Base-by-base conservation (phyloP, 2,113 vertebrate species). In the Ameiurus melas region DNA sequence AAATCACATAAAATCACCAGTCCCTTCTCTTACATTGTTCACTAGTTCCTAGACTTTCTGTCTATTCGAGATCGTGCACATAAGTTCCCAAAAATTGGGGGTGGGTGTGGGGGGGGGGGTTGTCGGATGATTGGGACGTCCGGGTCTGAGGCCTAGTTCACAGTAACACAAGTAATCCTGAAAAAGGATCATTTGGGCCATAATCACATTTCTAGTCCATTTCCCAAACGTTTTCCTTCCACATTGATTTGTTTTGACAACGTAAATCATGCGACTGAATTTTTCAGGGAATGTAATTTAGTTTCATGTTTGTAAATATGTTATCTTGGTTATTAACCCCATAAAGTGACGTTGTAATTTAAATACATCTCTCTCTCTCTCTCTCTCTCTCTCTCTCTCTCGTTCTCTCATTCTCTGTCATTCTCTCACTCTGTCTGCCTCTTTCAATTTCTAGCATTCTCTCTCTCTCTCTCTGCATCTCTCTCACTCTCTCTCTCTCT, bases 311-410 rank as follows among this genome's bases (percentile, higher is more conserved):
- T 70, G 64, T 3, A 66, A 66, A n/a, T n/a, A 66, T 66, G 12
- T 66, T 2, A n/a, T 4, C 39, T 64, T 8, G 3, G 25, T 25
- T n/a, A 14, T 68, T n/a, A 68, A 68, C 12, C 22, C 22, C 16
- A 47, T 57, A 14, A 57, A 57, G 55, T 57, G 55, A 57, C 6
- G 22, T 62, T 25, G 58, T 62, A 62, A 62, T 62, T 62, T 64
- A 27, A 64, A 60, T 27, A 13, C n/a, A 1, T 30, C 13, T 19
- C 89, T 90, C 91, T 92, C 92, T 92, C 64, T 25, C 87, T 87
- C 92, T 64, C 5, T 10, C 7, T 27, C 12, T n/a, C 25, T 68
- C 12, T n/a, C n/a, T n/a, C n/a, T n/a, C n/a, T n/a, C n/a, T n/a
- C n/a, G n/a, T n/a, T n/a, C n/a, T n/a, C n/a, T n/a, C n/a, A n/a